Conservation (phyloP, 2,113 vertebrate species). For the Herpailurus yagouaroundi region DNA sequence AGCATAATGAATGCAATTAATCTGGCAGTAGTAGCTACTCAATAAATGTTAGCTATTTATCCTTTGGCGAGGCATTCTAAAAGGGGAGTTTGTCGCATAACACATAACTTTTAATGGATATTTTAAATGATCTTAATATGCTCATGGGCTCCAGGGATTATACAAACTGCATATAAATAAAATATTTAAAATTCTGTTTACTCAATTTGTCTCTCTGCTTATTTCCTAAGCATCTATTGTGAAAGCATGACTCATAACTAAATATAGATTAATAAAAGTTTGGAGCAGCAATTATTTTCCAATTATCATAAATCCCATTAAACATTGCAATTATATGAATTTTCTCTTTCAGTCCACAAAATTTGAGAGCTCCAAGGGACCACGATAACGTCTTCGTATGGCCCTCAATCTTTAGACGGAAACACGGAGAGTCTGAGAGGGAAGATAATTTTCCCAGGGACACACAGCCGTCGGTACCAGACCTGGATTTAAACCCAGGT, state of each 20-base stretch:
- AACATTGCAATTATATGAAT: conserved; percentile 74
- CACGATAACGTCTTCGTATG: background rate
- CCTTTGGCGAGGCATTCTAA: conserved; percentile 69
- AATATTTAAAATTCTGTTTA: conserved; percentile 82
- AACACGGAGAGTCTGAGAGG: background rate
- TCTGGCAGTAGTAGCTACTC: conserved; percentile 77
- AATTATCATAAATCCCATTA: conserved; percentile 81
- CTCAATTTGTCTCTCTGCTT: conserved; percentile 72
- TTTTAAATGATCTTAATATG: conserved; percentile 81
- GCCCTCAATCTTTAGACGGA: background rate
- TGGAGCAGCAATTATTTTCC: conserved; percentile 81
- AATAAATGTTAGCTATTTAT: conserved; percentile 73
- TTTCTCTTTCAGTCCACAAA: conserved; percentile 70
- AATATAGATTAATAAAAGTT: conserved; percentile 82
- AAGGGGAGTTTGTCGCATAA: conserved; percentile 65
- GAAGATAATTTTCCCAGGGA: background rate
- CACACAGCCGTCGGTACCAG: background rate
- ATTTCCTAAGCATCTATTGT: conserved; percentile 78
- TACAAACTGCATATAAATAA: conserved; percentile 79
- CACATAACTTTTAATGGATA: conserved; percentile 77
- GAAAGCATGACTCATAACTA: conserved; percentile 81
- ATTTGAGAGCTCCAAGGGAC: conserved; percentile 61
- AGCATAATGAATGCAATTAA: conserved; percentile 76
- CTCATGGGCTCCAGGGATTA: conserved; percentile 72
- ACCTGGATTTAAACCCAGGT: background rate